Evolutionary conservation across 2,113 vertebrate species (phyloP), one percentile per base, ranked within the genome.

Genomic region (Hemicordylus capensis): DNA sequence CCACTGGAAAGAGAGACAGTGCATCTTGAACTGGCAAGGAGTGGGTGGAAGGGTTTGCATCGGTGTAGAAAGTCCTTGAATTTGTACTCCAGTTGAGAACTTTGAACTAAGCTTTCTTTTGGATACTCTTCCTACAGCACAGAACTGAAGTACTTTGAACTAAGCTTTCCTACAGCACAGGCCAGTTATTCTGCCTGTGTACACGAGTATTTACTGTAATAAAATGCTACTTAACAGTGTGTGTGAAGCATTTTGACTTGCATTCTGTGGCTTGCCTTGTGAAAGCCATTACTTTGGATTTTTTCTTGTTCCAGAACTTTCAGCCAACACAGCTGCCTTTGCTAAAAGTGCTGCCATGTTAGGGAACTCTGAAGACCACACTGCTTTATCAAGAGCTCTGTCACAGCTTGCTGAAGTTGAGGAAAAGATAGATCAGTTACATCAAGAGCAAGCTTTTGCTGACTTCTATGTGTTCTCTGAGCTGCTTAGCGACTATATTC

Each of bases 351-450:
- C 98, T 46, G 98, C 98, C 89, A 99, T 99, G 99, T 93, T 99
- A 95, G 98, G 99, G 46, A 99, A 99, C 95, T 98, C 98, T 2
- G 99, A 99, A 95, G 99, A 99, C 91, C 98, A 99, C 93, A 99
- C 98, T 70, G 99, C 99, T 67, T 95, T 99, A 48, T 99, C 98
- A 22, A 96, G 99, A 76, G 99, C 99, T 28, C 95, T 99, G 92
- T 99, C 98, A 39, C 99, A 99, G 93, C 97, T 99, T 91, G 99
- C 99, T n/a, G 99, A 99, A 86, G 98, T 99, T 91, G 98, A 99
- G 93, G 99, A 99, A 94, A 99, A 99, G 95, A 98, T 99, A 87
- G 98, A 99, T 94, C 97, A 97, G 83, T 96, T 99, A 89, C 98
- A 99, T 94, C 98, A 99, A 95, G 98, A 99, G 37, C 99, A 99